These are phyloP conservation scores for Hippoglossus hippoglossus DNA, from an alignment of 2,797 vertebrate species.

Conservation along the genomic window DNA sequence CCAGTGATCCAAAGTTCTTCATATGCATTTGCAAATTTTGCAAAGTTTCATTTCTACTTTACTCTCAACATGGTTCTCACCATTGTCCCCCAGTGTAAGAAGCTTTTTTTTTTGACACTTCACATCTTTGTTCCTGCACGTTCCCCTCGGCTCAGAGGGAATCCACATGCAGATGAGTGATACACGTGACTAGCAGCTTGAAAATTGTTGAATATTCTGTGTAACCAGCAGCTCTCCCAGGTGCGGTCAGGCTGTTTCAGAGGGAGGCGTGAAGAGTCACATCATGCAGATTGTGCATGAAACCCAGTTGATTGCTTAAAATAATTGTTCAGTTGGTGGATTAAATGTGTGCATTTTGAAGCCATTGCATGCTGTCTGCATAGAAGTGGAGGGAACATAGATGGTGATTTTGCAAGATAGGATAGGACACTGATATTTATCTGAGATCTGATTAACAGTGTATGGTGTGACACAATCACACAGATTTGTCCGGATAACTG, in stretches of 20 bases:
- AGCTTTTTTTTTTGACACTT: not conserved
- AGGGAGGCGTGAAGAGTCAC: not conserved
- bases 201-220: not conserved
- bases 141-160: not conserved
- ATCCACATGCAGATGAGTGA: conserved; percentile 1
- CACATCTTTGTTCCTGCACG: not conserved
- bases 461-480: too few species aligned
- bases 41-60: not conserved
- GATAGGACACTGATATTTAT: too few species aligned
- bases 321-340: not conserved
- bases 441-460: too few species aligned
- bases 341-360: not conserved
- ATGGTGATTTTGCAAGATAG: too few species aligned
- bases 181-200: not conserved
- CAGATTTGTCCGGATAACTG: too few species aligned
- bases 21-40: not conserved
- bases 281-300: not conserved
- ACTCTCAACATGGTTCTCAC: not conserved
- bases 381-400: not conserved
- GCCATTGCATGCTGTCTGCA: not conserved
- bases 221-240: not conserved
- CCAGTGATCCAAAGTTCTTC: not conserved
- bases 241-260: not conserved
- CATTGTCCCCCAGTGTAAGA: not conserved
- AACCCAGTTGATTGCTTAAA: not conserved